Percentiles rank a stretch among this genome's conserved stretches.
These are phyloP conservation scores for Eucera pruinosa DNA, from an alignment of 2,888 invertebrate genomes.

Conservation along the genomic window DNA sequence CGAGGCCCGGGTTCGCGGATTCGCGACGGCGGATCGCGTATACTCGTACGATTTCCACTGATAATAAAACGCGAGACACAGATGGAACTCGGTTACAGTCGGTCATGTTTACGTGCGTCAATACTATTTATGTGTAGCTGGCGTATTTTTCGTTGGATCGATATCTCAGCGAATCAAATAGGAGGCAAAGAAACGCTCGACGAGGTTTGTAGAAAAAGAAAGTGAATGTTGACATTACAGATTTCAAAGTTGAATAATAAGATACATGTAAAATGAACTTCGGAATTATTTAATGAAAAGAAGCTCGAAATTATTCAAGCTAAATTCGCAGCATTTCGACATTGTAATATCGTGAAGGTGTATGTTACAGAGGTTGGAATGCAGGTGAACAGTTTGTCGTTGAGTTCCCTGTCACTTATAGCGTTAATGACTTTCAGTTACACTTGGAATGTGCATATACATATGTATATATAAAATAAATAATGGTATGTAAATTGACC, in stretches of 20 bases:
- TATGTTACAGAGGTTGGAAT: too few species aligned
- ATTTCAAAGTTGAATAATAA: background rate
- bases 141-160: slow-evolving; percentile 4
- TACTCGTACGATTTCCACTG: slow-evolving; percentile 28
- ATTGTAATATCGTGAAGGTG: too few species aligned
- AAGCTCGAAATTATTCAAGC: too few species aligned
- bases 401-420: background rate
- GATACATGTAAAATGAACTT: background rate
- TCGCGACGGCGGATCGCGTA: slow-evolving; percentile 39
- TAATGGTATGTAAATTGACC: too few species aligned
- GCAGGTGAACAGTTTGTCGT: background rate
- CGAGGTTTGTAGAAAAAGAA: background rate
- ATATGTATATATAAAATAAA: too few species aligned
- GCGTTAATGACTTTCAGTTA: background rate
- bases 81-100: slow-evolving; percentile 23
- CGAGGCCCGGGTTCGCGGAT: slow-evolving; percentile 30
- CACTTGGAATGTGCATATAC: too few species aligned
- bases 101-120: slow-evolving; percentile 8
- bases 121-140: background rate
- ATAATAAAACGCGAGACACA: slow-evolving; percentile 49
- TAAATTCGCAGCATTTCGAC: background rate
- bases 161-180: slow-evolving; percentile 9
- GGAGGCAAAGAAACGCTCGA: background rate
- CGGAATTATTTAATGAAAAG: background rate
- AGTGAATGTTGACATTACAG: slow-evolving; percentile 6